Base-by-base conservation (phyloP, 2,888 invertebrate genomes). In the Cancer borealis region DNA sequence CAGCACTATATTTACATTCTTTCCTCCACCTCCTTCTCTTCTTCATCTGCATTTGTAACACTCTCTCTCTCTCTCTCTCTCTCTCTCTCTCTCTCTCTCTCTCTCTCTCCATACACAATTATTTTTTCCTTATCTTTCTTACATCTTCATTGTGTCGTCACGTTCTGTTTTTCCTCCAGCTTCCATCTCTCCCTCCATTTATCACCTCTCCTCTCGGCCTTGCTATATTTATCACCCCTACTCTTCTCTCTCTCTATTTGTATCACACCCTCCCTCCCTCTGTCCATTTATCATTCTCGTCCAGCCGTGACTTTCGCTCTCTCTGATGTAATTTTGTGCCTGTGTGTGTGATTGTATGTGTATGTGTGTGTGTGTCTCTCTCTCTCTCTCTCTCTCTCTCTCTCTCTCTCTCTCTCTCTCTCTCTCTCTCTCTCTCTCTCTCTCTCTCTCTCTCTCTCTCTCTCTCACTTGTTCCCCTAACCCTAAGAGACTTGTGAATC, bases 51-150 rank as follows among this genome's bases (percentile, higher is more conserved):
- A 4, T 66, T 17, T 17, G 17, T 66, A 14, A 1, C 60, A 4
- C 88, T 88, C 88, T 88, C 88, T 88, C 88, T 88, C 88, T 88
- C 88, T 88, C 88, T 88, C 88, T 88, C 88, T 88, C 88, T 88
- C 88, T 88, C 88, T 88, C 88, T 88, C 88, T 88, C 88, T 88
- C 88, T 91, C 14, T 66, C 46, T 49, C 54, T 26, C 90, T 49
- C 54, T 26, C 90, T 49, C 49, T 54, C 14, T 6, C n/a, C 49
- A 39, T 39, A 73, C 21, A 73, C 73, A 14, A 73, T 73, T 30
- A 21, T 21, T 6, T 66, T n/a, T 54, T 21, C 46, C 46, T 47
- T 46, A 88, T 88, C 47, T 88, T 88, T 47, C 0, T 88, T 46
- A 6, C 49, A 17, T 47, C 46, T 47, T 46, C 21, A 88, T 26